Evolutionary conservation across 2,888 invertebrate genomes (phyloP).

Genomic region (Caenorhabditis zanzibari): DNA sequence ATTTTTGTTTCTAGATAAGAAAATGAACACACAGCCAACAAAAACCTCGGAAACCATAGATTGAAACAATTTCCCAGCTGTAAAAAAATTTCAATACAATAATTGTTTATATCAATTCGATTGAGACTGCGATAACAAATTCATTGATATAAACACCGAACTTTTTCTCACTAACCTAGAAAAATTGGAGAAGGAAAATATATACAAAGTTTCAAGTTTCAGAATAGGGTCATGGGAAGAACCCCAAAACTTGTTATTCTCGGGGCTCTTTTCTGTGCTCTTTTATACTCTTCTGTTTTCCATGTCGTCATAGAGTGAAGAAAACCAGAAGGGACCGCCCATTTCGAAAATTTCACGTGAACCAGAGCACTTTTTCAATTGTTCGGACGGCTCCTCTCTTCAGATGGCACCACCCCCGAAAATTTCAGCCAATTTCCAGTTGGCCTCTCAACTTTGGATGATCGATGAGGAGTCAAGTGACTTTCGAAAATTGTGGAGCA

Average conservation of each 20-base stretch:
- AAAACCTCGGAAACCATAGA: background rate
- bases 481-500: background rate
- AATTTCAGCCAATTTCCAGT: constrained; percentile 8
- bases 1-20: background rate
- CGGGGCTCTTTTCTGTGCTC: background rate
- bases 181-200: background rate
- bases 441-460: background rate
- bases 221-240: background rate
- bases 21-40: background rate
- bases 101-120: background rate
- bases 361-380: background rate
- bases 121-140: background rate
- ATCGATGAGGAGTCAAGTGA: background rate
- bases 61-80: constrained; percentile 3
- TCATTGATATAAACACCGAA: background rate
- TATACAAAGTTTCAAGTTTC: background rate
- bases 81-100: background rate
- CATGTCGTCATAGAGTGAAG: constrained; percentile 2
- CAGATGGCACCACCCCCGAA: background rate
- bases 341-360: background rate
- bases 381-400: background rate
- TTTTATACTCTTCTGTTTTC: constrained; percentile 1
- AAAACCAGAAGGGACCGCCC: background rate
- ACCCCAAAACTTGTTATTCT: background rate
- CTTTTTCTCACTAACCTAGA: background rate